A percentile compares a stretch with the other conserved stretches of the same genome.
phyloP scores from a whole-genome alignment of 1,140 invertebrate genomes.

The Helicoverpa zea region DNA sequence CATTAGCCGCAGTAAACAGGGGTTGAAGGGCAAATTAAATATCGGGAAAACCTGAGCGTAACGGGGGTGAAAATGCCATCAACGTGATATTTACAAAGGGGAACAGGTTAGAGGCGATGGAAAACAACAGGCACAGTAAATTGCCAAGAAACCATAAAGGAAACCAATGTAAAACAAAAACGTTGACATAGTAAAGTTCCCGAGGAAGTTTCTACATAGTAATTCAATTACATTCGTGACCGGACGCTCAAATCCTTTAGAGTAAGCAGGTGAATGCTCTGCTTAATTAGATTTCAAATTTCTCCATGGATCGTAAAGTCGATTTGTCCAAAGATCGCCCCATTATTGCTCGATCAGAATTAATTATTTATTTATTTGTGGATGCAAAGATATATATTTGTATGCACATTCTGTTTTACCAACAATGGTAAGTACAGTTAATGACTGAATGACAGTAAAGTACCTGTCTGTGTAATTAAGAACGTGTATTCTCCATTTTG shows the following conservation, averaged over 20 bases:
- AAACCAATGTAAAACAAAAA: conserved; percentile 41
- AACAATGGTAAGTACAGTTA: not conserved
- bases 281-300: conserved; percentile 54
- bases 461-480: conserved; percentile 29
- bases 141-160: conserved; percentile 41
- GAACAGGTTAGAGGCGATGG: conserved; percentile 29
- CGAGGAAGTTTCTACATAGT: conserved; percentile 43
- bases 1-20: conserved; percentile 29
- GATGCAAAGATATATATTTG: conserved; percentile 11
- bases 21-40: conserved; percentile 43
- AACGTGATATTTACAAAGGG: conserved; percentile 26
- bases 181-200: conserved; percentile 46
- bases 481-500: conserved; percentile 23
- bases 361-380: conserved; percentile 5
- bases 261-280: conserved; percentile 47
- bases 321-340: conserved; percentile 12
- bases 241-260: conserved; percentile 54
- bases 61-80: conserved; percentile 31
- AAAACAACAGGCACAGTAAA: conserved; percentile 29
- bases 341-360: conserved; percentile 36
- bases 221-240: conserved; percentile 59
- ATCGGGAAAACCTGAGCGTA: conserved; percentile 35
- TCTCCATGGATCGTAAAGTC: conserved; percentile 37
- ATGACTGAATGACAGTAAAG: conserved; percentile 22
- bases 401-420: not conserved